Base-by-base conservation (phyloP, 1,140 invertebrate genomes). In the Helicoverpa armigera region DNA sequence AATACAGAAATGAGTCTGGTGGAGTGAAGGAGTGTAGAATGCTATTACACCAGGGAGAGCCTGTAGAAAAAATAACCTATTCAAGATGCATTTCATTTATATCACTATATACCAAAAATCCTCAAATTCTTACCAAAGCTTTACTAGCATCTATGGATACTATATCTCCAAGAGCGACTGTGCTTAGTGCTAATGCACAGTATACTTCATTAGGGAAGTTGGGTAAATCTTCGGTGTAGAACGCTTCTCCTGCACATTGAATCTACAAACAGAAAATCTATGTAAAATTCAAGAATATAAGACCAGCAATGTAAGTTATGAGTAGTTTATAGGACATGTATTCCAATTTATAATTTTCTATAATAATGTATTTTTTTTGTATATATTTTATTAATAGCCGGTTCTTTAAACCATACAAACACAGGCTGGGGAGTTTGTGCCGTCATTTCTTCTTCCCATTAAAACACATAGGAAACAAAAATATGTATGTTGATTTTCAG, bases 31-130 rank as follows among this genome's bases (percentile, higher is more conserved):
- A 89, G 96, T 95, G 82, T 96, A 96, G 84, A 98, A 97, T 1
- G 96, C 96, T 1, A 97, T 86, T 4, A 98, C 97, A 23, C 97
- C 98, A 48, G 96, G 94, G 51, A 96, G 90, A 82, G 94, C 92
- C 94, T 97, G 87, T 73, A 16, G 23, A 79, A 61, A 50, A 3
- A 74, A 23, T 7, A 23, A 53, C 11, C 1, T 53, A 13, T 14
- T 53, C 10, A 12, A 35, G 9, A 35, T 43, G 43, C 5, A 35
- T 13, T 63, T 14, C 12, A 63, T 13, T 35, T 35, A 14, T 1
- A 14, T 43, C 14, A 10, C 10, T n/a, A 1, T 13, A 3, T 3
- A 29, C 14, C 14, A 13, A 29, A 2, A 53, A 29, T 13, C 5
- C 7, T 50, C 7, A 13, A 13, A 16, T 50, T 10, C 54, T 86